These are phyloP conservation scores for Adelphocoris suturalis DNA, from an alignment of 2,888 invertebrate genomes.

Conservation along the genomic window DNA sequence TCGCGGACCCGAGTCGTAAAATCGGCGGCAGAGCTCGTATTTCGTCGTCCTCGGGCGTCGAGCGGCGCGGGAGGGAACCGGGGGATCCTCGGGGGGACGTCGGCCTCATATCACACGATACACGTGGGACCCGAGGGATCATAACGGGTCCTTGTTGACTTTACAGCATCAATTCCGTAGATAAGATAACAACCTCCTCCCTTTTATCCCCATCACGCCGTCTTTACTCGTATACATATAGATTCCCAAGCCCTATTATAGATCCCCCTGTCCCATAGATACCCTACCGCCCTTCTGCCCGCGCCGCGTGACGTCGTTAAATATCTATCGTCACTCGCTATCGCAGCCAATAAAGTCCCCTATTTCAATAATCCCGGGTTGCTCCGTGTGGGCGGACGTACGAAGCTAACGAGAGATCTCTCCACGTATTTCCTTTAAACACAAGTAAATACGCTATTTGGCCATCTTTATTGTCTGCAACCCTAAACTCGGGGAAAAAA, in stretches of 20 bases:
- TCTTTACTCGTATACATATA: neutral
- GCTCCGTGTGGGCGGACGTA: neutral
- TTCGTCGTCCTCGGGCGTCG: neutral
- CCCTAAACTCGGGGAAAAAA: too few relatives aligned
- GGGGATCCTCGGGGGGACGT: neutral
- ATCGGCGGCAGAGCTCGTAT: conserved; percentile 4
- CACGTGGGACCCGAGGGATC: conserved; percentile 19
- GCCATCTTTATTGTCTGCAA: too few relatives aligned
- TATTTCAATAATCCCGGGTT: neutral
- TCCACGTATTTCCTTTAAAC: neutral
- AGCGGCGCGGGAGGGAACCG: neutral
- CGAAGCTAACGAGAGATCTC: conserved; percentile 5
- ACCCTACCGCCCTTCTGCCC: neutral
- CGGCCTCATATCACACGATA: conserved; percentile 32
- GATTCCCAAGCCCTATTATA: neutral
- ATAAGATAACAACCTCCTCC: neutral
- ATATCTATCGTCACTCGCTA: conserved; percentile 4
- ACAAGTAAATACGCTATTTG: too few relatives aligned
- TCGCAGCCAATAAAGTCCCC: conserved; percentile 10
- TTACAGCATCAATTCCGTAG: neutral
- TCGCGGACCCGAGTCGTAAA: neutral
- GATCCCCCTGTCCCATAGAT: too few relatives aligned
- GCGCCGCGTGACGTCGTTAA: conserved; percentile 12
- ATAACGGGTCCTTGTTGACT: conserved; percentile 36
- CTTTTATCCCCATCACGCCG: neutral